Conservation (phyloP, 2,888 invertebrate species). For the Tachina fera region DNA sequence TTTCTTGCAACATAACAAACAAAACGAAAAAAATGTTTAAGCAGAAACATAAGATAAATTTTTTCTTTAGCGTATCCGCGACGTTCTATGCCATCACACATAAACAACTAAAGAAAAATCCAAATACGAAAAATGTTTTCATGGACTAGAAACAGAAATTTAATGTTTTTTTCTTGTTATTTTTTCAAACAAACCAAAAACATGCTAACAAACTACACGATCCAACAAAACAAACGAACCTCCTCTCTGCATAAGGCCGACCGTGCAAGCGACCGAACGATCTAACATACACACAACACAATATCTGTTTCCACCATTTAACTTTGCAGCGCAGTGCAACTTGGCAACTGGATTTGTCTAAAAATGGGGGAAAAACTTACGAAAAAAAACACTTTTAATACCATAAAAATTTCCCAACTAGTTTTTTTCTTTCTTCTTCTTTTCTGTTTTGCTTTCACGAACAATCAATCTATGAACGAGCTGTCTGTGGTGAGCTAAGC, state of each 20-base stretch:
- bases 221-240: constrained; percentile 44
- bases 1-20: neutral
- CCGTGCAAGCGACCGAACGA: constrained; percentile 24
- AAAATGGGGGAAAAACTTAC: constrained; percentile 69
- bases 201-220: constrained; percentile 44
- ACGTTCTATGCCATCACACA: constrained; percentile 52
- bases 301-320: constrained; percentile 53
- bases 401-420: constrained; percentile 65
- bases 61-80: constrained; percentile 45
- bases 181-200: constrained; percentile 24
- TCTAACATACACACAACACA: neutral
- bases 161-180: constrained; percentile 7
- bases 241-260: constrained; percentile 26
- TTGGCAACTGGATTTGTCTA: constrained; percentile 69
- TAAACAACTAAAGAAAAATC: constrained; percentile 62
- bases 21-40: neutral
- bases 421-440: constrained; percentile 18
- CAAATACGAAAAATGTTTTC: constrained; percentile 61
- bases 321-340: constrained; percentile 47
- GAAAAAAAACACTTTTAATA: constrained; percentile 66
- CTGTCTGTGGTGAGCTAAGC: neutral
- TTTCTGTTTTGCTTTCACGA: constrained; percentile 11
- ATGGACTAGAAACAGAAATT: constrained; percentile 57
- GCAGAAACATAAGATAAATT: neutral
- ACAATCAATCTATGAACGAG: constrained; percentile 10